phyloP scores from a whole-genome alignment of 2,797 vertebrate species.

The Coendou prehensilis region DNA sequence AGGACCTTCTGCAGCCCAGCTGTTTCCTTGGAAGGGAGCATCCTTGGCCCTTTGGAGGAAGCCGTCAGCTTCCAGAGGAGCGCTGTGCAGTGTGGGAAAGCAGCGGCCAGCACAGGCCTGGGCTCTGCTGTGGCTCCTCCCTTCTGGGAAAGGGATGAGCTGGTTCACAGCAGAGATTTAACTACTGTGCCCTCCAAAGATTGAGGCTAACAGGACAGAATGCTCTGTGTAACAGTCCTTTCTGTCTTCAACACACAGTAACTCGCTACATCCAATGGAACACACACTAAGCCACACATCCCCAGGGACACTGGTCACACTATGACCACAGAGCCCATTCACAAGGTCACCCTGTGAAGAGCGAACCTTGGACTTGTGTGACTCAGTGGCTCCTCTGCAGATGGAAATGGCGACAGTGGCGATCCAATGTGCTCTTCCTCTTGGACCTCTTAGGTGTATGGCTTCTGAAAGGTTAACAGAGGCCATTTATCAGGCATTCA shows the following conservation, averaged over 20 bases:
- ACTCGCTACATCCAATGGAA: background rate
- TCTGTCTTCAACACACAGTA: background rate
- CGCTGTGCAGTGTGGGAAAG: background rate
- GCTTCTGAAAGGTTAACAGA: background rate
- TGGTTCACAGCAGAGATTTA: background rate
- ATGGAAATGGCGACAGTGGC: background rate
- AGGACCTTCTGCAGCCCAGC: background rate
- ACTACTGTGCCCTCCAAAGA: background rate
- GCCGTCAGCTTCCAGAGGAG: background rate
- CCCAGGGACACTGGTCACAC: background rate
- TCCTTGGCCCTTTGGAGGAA: background rate
- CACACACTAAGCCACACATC: background rate
- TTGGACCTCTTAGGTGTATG: background rate
- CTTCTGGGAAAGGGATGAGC: background rate
- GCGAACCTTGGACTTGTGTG: background rate
- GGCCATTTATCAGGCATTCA: background rate
- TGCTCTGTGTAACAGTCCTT: background rate
- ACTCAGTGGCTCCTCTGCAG: background rate
- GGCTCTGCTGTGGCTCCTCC: background rate
- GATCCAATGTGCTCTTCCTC: background rate
- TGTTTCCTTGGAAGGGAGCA: slow-evolving; percentile 7
- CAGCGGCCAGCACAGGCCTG: background rate
- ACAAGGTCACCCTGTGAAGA: background rate
- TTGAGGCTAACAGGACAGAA: background rate
- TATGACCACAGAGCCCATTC: background rate